Conservation (phyloP, 2,888 invertebrate genomes). For the Heteromyza rotundicornis region DNA sequence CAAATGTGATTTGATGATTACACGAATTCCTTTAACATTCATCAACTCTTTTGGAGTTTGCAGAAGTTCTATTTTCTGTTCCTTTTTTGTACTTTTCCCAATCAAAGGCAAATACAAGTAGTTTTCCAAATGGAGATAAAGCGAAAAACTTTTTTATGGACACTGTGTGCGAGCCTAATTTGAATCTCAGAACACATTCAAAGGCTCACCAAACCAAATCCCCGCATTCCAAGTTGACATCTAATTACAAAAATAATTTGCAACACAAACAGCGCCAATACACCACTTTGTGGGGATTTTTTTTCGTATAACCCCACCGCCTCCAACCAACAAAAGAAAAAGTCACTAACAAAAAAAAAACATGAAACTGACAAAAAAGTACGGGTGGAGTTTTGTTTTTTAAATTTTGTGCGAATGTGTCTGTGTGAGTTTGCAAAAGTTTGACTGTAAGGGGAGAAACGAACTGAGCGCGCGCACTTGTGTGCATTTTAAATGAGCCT, state of each 20-base stretch:
- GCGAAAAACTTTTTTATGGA: too few species aligned
- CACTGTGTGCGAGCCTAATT: not conserved
- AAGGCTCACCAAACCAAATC: too few species aligned
- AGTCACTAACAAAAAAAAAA: not conserved
- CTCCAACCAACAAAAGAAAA: not conserved
- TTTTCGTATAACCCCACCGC: too few species aligned
- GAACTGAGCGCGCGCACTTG: not conserved
- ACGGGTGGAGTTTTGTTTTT: not conserved
- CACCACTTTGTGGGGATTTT: not conserved
- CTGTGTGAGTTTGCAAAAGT: not conserved
- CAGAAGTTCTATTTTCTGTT: too few species aligned
- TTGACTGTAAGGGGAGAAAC: not conserved
- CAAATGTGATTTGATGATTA: too few species aligned
- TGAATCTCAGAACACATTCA: not conserved
- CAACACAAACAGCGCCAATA: not conserved
- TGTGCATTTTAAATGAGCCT: conserved; percentile 15
- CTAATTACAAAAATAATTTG: conserved; percentile 7
- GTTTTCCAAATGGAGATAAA: too few species aligned
- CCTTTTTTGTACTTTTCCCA: too few species aligned
- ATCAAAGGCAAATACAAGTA: too few species aligned
- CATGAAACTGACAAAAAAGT: not conserved
- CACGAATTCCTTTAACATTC: too few species aligned
- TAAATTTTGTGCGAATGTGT: not conserved
- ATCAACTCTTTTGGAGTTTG: too few species aligned
- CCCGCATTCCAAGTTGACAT: not conserved